A percentile compares a stretch with the other conserved stretches of the same genome.
Conservation (phyloP, 2,113 vertebrate species). For the Cyphomyrus plagiostoma region DNA sequence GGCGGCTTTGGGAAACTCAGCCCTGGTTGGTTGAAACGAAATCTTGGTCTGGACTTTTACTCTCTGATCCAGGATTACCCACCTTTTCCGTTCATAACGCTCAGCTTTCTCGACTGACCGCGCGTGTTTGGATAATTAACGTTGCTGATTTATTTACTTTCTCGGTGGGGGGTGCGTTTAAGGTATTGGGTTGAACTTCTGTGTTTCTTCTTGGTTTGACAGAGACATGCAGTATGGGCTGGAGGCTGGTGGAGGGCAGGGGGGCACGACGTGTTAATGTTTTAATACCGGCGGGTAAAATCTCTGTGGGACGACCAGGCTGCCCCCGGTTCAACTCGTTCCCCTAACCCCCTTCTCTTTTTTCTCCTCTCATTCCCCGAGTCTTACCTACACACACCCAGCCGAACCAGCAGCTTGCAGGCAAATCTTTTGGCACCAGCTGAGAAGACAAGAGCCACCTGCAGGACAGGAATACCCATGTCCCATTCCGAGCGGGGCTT, state of each 20-base stretch:
- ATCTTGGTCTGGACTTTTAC: background rate
- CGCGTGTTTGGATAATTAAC: background rate
- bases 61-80: background rate
- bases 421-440: conserved; percentile 24
- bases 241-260: background rate
- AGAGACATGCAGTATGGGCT: background rate
- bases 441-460: conserved; percentile 10
- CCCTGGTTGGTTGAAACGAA: background rate
- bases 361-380: background rate
- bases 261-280: background rate
- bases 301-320: background rate
- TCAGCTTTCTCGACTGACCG: background rate
- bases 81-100: background rate
- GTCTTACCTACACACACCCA: background rate
- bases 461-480: background rate
- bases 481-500: background rate
- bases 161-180: background rate
- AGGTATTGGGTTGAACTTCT: background rate
- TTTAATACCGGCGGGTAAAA: background rate
- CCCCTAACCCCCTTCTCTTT: background rate
- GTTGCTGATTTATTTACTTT: background rate
- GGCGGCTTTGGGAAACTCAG: no score
- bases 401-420: conserved; percentile 28
- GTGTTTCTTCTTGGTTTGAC: background rate
- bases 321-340: background rate